phyloP scores from a whole-genome alignment of 2,797 vertebrate genomes.

The Sylvia borin region DNA sequence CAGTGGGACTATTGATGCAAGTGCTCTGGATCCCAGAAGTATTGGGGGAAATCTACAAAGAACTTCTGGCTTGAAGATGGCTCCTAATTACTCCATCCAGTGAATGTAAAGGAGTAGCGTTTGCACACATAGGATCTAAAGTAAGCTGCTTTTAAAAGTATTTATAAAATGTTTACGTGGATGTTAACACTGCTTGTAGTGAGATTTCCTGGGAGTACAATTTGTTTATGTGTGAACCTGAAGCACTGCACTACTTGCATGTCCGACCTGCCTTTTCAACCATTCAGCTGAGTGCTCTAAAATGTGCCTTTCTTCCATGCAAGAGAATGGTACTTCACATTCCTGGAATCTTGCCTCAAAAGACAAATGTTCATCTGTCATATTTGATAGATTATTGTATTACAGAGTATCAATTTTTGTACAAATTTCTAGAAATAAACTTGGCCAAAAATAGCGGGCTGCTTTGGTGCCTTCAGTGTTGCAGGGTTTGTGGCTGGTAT shows the following conservation, averaged over 20 bases:
- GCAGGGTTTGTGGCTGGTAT: background rate
- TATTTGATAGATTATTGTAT: constrained; percentile 60
- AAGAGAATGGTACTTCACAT: constrained; percentile 42
- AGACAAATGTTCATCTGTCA: constrained; percentile 41
- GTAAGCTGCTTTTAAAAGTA: background rate
- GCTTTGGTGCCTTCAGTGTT: background rate
- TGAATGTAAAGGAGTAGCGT: constrained; percentile 48
- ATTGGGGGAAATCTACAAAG: background rate
- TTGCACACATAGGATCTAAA: background rate
- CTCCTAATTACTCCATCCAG: background rate
- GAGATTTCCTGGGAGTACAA: constrained; percentile 45
- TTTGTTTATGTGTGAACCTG: background rate
- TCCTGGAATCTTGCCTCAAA: constrained; percentile 48
- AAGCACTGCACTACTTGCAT: constrained; percentile 60
- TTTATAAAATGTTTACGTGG: constrained; percentile 48
- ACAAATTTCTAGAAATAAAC: constrained; percentile 75
- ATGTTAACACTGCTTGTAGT: constrained; percentile 33
- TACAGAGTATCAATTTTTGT: constrained; percentile 62
- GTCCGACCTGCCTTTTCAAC: constrained; percentile 65
- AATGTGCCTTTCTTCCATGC: constrained; percentile 65
- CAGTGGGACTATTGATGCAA: background rate
- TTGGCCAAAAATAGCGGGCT: background rate
- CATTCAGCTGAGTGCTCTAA: constrained; percentile 12
- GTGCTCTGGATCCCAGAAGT: background rate
- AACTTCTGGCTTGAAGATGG: background rate